A percentile compares a stretch with the other conserved stretches of the same genome.
Evolutionary conservation across 2,797 vertebrate genomes (phyloP).

Genomic region (Melopsittacus undulatus): DNA sequence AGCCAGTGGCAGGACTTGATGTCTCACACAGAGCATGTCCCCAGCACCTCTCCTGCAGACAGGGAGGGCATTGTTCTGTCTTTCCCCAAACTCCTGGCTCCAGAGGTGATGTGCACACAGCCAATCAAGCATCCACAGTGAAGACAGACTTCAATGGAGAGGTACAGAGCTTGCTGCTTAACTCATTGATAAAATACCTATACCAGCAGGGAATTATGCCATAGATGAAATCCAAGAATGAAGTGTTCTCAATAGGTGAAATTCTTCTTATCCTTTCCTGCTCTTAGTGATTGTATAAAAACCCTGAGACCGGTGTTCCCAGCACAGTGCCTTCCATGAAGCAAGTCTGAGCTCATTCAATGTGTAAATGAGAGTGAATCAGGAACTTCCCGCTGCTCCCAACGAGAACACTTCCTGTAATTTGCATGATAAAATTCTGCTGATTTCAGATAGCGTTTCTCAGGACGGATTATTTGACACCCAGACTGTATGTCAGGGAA

Average conservation of each 20-base stretch:
- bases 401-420: constrained; percentile 67
- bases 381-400: constrained; percentile 70
- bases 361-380: constrained; percentile 58
- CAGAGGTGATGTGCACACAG: fast-evolving
- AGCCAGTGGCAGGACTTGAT: neutral
- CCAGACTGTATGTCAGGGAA: constrained; percentile 51
- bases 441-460: constrained; percentile 69
- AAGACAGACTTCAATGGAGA: neutral
- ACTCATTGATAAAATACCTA: neutral
- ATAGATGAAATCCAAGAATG: neutral
- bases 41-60: neutral
- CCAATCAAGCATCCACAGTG: fast-evolving
- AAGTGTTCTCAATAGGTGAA: neutral
- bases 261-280: neutral
- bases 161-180: neutral
- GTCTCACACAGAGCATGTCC: neutral
- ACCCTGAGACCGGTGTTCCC: neutral
- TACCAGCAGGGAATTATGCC: neutral
- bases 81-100: neutral
- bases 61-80: fast-evolving
- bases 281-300: neutral
- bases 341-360: constrained; percentile 50
- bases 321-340: neutral
- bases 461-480: constrained; percentile 67
- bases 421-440: constrained; percentile 73